Base-by-base conservation (phyloP, 2,113 vertebrate genomes). In the Hoplias malabaricus region DNA sequence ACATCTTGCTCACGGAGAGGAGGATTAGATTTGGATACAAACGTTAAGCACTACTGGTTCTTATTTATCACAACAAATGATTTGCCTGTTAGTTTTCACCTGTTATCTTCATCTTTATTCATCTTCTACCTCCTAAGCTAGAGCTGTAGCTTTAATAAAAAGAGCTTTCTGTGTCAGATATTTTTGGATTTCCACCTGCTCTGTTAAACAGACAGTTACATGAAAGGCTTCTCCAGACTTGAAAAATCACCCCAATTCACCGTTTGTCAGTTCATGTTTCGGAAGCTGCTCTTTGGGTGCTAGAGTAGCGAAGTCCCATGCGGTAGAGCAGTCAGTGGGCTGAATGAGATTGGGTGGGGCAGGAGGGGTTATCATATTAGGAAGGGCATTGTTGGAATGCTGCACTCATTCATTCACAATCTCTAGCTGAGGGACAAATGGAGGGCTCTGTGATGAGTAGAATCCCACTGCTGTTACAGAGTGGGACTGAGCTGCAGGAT, bases 361-460 rank as follows among this genome's bases (percentile, higher is more conserved):
- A 2, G 56, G 25, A 13, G 12, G 54, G 50, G 36, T 43, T 27
- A 34, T 67, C 29, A 68, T 50, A 1, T 33, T 42, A 74, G 63
- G 63, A 79, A 66, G 69, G 25, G 36, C 54, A 62, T 69, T 69
- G 63, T 68, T 68, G 42, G 27, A 57, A 40, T 34, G 16, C 40
- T n/a, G 53, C 25, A 19, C 43, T 78, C 68, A 29, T 74, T 80
- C 71, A 68, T 80, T 73, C 71, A 59, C 46, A 73, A 79, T 62
- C 40, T 74, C 68, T 78, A 31, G 57, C 78, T 61, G 42, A 62
- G 53, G 74, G 63, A 69, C 70, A 50, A 69, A 80, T 69, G 54
- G 23, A 61, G 53, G 34, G 33, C 16, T 48, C 31, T 2, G 53
- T 42, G 6, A 43, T 5, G 50, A 46, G 62, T 21, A 2, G 23